Base-by-base conservation (phyloP, 2,113 vertebrate genomes). In the Oreamnos americanus region DNA sequence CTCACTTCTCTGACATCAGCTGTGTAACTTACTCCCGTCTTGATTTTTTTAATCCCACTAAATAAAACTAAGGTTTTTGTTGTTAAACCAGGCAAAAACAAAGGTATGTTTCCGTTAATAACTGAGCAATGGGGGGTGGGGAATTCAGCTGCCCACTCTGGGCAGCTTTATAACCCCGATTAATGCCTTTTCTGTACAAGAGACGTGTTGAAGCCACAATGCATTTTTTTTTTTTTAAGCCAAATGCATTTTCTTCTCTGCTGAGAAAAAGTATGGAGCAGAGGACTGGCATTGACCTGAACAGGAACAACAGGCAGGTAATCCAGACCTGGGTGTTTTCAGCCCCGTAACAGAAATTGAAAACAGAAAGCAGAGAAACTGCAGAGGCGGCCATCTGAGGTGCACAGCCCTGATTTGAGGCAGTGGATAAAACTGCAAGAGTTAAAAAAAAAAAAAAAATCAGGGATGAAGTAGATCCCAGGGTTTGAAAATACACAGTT, bases 311-410 rank as follows among this genome's bases (percentile, higher is more conserved):
- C 3, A 6, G 30, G 17, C 30, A n/a, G 10, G 6, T 4, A n/a
- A 82, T n/a, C 30, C 16, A 47, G 4, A 23, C 79, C 28, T 7
- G 30, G 5, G 19, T n/a, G 79, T 51, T 51, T 51, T n/a, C 79
- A n/a, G 10, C 16, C 30, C 3, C 0, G 0, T 14, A n/a, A n/a
- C 30, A 51, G 10, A 33, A 23, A 7, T 0, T 16, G 26, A 71
- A 16, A 82, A 21, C 28, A n/a, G 30, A 51, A n/a, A 13, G 1
- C 79, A 21, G 30, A 49, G 30, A 4, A 82, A 82, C 1, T 0
- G 0, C 5, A n/a, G 10, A 82, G 0, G 0, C 1, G 1, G 3
- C 30, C 30, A 4, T 33, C 43, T 13, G 30, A 51, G 47, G 30
- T 6, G 30, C 0, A n/a, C 10, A 21, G 7, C 16, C 30, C 26